Base-by-base conservation (phyloP, 1,140 invertebrate species). In the Meloidogyne chitwoodi region DNA sequence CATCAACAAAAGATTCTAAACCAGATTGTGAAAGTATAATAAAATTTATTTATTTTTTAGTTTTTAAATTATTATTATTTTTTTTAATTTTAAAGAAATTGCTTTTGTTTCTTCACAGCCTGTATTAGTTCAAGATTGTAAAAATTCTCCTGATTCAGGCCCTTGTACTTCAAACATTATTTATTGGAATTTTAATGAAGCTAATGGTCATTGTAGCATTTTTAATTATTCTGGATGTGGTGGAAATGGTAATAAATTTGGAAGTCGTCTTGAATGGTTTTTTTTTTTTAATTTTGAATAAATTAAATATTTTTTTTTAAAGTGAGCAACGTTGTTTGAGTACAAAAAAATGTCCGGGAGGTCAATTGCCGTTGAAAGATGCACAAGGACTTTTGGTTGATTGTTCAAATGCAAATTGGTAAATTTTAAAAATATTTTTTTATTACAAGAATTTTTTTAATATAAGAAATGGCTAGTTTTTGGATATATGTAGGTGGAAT, bases 201-300 rank as follows among this genome's bases (percentile, higher is more conserved):
- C 56, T n/a, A 61, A 31, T 19, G 80, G 76, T n/a, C 31, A 78
- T 10, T 85, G 84, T 76, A 75, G 73, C 27, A 31, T 65, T 38
- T 85, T 83, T 73, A 74, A 66, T 27, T 85, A 84, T 48, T 84
- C 84, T 41, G 88, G 88, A 34, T 88, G 88, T 77, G 83, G 82
- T 22, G 88, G 87, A 56, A 88, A 88, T 72, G 87, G 79, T 12
- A 88, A 88, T 79, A 88, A 88, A 64, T 88, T 88, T 78, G 72
- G 75, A 16, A 83, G 74, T 22, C 64, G 80, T 41, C 72, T 71
- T 14, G 79, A 79, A 56, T 88, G 88, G 62, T 56, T 22, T 24
- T 12, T 44, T 14, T n/a, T 24, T 26, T 44, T 68, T 68, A 68
- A 34, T 27, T 68, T 16, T 16, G n/a, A n/a, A n/a, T n/a, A n/a